Evolutionary conservation across 1,140 invertebrate genomes (phyloP), one percentile per base, ranked within the genome.

Genomic region (Eueides isabella): DNA sequence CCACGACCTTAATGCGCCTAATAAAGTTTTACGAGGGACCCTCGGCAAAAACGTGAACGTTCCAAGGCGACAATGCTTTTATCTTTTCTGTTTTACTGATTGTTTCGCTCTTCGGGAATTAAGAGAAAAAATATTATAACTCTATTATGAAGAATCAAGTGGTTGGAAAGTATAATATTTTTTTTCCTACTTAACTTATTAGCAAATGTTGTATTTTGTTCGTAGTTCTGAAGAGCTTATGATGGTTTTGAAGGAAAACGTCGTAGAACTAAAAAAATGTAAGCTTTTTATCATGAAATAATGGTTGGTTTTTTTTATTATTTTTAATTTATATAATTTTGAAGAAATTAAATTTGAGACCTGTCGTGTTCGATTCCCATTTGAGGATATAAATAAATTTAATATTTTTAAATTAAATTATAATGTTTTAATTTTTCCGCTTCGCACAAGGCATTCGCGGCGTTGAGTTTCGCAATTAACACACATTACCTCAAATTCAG

Each of bases 11-110:
- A 92, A 92, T 92, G 89, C 89, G 88, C 82, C 88, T 92, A 91
- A 92, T 92, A 92, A 92, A 92, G 91, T 92, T 92, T 92, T 91
- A 92, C 85, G 91, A 91, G 80, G 80, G 88, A 90, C 88, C 90
- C 88, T 89, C 86, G 86, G 86, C 83, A 86, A 90, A 88, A 91
- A 90, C 88, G 86, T 88, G 88, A 89, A 90, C 85, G 83, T 87
- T 91, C 78, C 83, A 83, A 88, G 90, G 89, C 88, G 90, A 92
- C 90, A 91, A 92, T 88, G 88, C 89, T 92, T 92, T 92, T 92
- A 92, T 92, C 88, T 91, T 88, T 86, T 87, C 86, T 89, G 85
- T 88, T 91, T 88, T 89, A 90, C 87, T 90, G 87, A 92, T 90
- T 92, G 88, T 89, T 92, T 89, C 84, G 81, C 83, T 88, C 81